Base-by-base conservation (phyloP, 2,888 invertebrate genomes). In the Drosophila mimica region DNA sequence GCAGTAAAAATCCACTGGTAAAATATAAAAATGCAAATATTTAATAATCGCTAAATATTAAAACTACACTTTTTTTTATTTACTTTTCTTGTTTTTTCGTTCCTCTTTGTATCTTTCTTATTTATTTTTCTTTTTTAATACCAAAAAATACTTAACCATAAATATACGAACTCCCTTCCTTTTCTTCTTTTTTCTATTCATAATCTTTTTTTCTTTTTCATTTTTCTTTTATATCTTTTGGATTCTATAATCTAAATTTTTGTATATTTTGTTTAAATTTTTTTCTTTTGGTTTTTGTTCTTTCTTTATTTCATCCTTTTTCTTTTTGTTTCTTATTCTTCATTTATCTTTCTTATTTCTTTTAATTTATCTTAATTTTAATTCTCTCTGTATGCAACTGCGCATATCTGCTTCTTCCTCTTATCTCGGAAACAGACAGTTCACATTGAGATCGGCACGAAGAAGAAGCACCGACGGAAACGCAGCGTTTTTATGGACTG, bases 401-500 rank as follows among this genome's bases (percentile, higher is more conserved):
- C 25, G 25, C 25, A 25, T 25, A 25, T 25, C 25, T 1, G 25
- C 25, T 25, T 25, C 2, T 36, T 36, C 36, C n/a, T 40, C n/a
- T n/a, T 40, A 6, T 61, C 4, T 46, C 8, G 15, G n/a, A 75
- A 68, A 54, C 59, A 93, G 93, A 91, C 91, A 4, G 91, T 92
- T 33, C 92, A 93, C 65, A 92, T 93, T 63, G 93, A 93, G 74
- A 88, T 93, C 36, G 79, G 91, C 4, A 92, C 92, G 5, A 86
- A 90, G 40, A 90, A 92, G 51, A 93, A 92, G 58, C 92, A 94
- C 69, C 94, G 94, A 57, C 94, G 95, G 86, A 95, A 97, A 83
- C 95, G 98, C 31, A 97, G 96, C 91, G 95, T 96, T 62, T 96
- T 96, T 31, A 94, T 98, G 91, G 96, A 97, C 92, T 98, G 98